Base-by-base conservation (phyloP, 2,888 invertebrate genomes). In the Drosophila infuscata region DNA sequence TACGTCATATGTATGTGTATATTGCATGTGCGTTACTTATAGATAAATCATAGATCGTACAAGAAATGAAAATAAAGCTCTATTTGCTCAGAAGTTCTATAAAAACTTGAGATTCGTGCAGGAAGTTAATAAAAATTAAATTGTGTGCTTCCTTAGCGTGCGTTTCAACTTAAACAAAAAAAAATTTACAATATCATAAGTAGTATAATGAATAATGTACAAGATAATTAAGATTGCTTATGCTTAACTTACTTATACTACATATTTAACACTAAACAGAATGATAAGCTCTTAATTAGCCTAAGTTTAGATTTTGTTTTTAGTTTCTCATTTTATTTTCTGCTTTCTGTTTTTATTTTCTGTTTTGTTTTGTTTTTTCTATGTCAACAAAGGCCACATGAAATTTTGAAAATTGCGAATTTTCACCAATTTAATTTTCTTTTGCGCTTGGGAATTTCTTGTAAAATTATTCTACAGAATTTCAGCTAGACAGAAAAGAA, bases 371-470 rank as follows among this genome's bases (percentile, higher is more conserved):
- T 43, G 15, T 38, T 38, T 54, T 54, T 65, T 58, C 51, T 64
- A 74, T 67, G 48, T 77, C 68, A 88, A 88, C 90, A 81, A 79
- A 88, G 87, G 87, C 87, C 87, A 90, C 90, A 83, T 83, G 83
- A 88, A 88, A 86, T 79, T 76, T 83, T 72, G 85, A 88, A 88
- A 89, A 79, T 83, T 63, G 63, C 73, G 76, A 87, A 76, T 84
- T 89, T 84, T 70, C 74, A 66, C 71, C 69, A 86, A 80, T 65
- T 68, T n/a, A 17, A 12, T 54, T 25, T 54, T 36, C 11, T 25
- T 41, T 74, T 54, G 74, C 79, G 74, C 74, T 56, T 64, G 74
- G 61, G 54, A 73, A 54, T 77, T 57, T 58, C 33, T 32, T 59
- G 56, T 62, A 58, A 70, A 74, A 63, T 65, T 65, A 75, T 60